A percentile compares a stretch with the other conserved stretches of the same genome.
Evolutionary conservation across 2,113 vertebrate species (phyloP).

Genomic region (Polyodon spathula): DNA sequence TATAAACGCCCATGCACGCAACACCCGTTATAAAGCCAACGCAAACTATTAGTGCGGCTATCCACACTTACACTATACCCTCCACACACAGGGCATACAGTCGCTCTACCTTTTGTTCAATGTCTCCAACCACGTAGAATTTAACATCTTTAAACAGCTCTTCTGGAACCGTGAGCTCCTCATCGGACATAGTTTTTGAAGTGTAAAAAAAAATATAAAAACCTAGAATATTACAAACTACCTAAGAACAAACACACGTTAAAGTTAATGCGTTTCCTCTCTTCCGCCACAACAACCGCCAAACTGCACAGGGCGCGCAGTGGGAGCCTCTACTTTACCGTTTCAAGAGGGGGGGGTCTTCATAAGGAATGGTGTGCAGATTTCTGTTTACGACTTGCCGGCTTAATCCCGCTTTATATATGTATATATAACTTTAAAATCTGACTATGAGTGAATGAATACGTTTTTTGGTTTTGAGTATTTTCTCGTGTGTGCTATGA

Average conservation of each 20-base stretch:
- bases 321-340: constrained; percentile 5
- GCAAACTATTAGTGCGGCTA: too few species aligned
- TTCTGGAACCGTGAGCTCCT: constrained; percentile 65
- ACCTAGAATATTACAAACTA: background rate
- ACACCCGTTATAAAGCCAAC: too few species aligned
- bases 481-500: too few species aligned
- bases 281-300: constrained; percentile 17
- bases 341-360: too few species aligned
- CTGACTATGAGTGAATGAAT: too few species aligned
- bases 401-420: too few species aligned
- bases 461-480: too few species aligned
- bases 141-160: constrained; percentile 94
- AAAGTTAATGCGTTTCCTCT: constrained; percentile 4
- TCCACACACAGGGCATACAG: constrained; percentile 3
- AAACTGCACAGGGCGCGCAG: constrained; percentile 45
- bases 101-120: constrained; percentile 79
- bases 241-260: background rate
- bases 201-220: background rate
- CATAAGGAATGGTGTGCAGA: too few species aligned
- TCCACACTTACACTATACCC: too few species aligned
- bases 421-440: too few species aligned
- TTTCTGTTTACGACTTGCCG: too few species aligned
- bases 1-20: too few species aligned
- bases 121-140: constrained; percentile 90
- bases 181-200: constrained; percentile 53